Base-by-base conservation (phyloP, 2,888 invertebrate genomes). In the Linyphia triangularis region DNA sequence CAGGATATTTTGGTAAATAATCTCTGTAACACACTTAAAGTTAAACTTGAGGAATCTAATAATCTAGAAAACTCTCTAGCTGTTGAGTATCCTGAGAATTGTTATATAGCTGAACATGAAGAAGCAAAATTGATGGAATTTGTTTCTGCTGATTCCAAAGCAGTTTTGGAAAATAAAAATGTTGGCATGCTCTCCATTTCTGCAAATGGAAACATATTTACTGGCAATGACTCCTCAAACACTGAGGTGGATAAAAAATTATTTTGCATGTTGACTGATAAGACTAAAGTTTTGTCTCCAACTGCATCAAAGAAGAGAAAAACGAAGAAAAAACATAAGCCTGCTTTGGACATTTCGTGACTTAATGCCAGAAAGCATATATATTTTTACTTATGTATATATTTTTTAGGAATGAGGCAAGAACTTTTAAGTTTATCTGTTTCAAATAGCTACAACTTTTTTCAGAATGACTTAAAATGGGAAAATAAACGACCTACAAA, bases 251-350 rank as follows among this genome's bases (percentile, higher is more conserved):
- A 13, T 4, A 61, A 30, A 9, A 24, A 61, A 7, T 37, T 75
- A 5, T 59, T 77, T 77, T 77, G 75, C 22, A 24, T 61, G 19
- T 57, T 73, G 9, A 59, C 30, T 73, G 57, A 73, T 22, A 73
- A 59, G 1, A 37, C 43, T 26, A 22, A 37, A 70, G 6, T 16
- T 26, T 70, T 43, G 9, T 43, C 77, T 19, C 78, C 43, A 3
- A 51, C 26, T 40, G 43, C n/a, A 0, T 22, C 19, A 10, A 78
- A 78, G 65, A 78, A 78, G 26, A 78, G 28, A 65, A 78, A 78
- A 51, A 4, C 28, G 16, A 65, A 78, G 65, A 78, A 51, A 22
- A 78, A 65, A 10, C 43, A 28, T 10, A 78, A 28, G 26, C 37
- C 19, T 2, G 19, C 61, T 22, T 5, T 63, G 3, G 40, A 26